Conservation (phyloP, 2,888 invertebrate genomes). For the Drosophila siamana region DNA sequence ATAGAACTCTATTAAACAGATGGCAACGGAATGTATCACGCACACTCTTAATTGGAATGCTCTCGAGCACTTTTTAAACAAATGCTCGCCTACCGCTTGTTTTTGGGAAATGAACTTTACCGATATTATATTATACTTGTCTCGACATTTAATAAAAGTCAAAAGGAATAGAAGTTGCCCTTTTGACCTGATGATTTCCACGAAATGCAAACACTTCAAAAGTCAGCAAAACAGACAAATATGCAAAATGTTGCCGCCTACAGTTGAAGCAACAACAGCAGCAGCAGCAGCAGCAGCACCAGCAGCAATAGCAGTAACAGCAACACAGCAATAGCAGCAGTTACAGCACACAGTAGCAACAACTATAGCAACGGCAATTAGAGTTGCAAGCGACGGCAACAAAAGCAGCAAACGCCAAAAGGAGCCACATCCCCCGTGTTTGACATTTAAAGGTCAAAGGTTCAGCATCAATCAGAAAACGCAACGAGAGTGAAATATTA, state of each 20-base stretch:
- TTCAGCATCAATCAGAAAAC: constrained; percentile 68
- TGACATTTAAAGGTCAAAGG: constrained; percentile 79
- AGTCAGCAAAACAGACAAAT: constrained; percentile 26
- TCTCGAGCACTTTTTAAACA: neutral
- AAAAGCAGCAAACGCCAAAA: constrained; percentile 15
- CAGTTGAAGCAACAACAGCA: constrained; percentile 4
- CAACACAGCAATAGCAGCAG: neutral
- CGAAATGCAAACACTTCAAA: constrained; percentile 30
- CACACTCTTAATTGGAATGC: neutral
- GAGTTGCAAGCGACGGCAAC: constrained; percentile 45
- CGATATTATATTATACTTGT: neutral
- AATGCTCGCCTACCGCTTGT: neutral
- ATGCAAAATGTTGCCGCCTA: constrained; percentile 49
- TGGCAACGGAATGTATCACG: neutral
- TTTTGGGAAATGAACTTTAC: neutral
- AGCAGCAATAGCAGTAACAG: constrained; percentile 5
- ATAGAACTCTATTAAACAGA: neutral
- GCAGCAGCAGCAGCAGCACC: neutral
- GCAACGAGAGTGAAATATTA: constrained; percentile 46
- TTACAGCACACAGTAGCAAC: constrained; percentile 9
- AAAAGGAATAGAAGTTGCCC: constrained; percentile 12
- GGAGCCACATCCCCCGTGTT: constrained; percentile 32
- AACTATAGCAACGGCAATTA: constrained; percentile 47
- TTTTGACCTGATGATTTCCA: constrained; percentile 31
- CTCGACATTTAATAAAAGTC: constrained; percentile 16